Percentiles rank a stretch among this genome's conserved stretches.
Conservation (phyloP, 2,113 vertebrate species). For the Bombycilla garrulus region DNA sequence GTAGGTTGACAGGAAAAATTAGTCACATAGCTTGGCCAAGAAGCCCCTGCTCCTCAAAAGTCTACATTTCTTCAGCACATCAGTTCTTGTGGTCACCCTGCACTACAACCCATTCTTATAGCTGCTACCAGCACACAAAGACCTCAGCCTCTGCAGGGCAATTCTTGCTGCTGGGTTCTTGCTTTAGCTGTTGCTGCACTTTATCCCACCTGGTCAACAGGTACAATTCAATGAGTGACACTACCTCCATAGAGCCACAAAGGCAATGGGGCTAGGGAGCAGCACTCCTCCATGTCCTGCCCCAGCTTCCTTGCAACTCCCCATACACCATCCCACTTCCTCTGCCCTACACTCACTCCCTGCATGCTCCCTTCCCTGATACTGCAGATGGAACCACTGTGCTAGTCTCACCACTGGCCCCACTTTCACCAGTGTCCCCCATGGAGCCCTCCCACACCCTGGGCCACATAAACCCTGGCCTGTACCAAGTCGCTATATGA, state of each 20-base stretch:
- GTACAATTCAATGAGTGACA: rapidly evolving
- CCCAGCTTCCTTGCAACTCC: rapidly evolving
- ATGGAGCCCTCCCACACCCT: rapidly evolving
- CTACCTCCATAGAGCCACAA: rapidly evolving
- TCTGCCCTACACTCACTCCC: rapidly evolving
- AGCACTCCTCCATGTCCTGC: rapidly evolving
- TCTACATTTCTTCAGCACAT: not conserved
- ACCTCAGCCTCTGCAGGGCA: not conserved
- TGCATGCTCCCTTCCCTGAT: rapidly evolving
- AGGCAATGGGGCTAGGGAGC: rapidly evolving
- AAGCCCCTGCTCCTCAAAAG: not conserved
- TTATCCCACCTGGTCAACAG: not conserved
- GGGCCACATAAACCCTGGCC: not conserved
- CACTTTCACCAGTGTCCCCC: rapidly evolving
- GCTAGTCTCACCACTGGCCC: rapidly evolving
- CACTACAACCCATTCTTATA: not conserved
- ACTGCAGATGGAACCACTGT: rapidly evolving
- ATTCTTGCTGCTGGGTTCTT: not conserved
- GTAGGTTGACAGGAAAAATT: not conserved
- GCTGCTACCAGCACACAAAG: not conserved
- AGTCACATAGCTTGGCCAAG: not conserved
- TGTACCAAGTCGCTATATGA: rapidly evolving
- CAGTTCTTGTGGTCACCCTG: not conserved
- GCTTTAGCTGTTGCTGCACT: not conserved
- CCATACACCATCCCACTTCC: rapidly evolving